Percentiles rank a stretch among this genome's conserved stretches.
These are phyloP conservation scores for Charadrius vociferus DNA, from an alignment of 2,113 vertebrate genomes.

Conservation along the genomic window DNA sequence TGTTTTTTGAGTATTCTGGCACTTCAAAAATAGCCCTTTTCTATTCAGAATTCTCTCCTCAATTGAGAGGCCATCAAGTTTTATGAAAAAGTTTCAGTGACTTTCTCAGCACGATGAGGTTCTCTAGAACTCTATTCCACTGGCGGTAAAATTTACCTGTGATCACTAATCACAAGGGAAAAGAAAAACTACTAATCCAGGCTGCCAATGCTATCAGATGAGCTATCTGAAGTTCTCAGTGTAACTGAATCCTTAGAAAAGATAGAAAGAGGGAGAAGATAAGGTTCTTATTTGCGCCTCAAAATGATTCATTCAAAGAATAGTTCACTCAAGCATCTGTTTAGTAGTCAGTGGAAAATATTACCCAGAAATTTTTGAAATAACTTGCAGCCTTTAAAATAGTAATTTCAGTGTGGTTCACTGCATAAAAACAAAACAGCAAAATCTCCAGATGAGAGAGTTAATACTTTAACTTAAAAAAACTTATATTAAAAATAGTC, in stretches of 20 bases:
- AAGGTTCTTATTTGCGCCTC: neutral
- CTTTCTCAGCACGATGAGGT: neutral
- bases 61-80: neutral
- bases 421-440: neutral
- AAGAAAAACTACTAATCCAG: neutral
- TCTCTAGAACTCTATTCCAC: neutral
- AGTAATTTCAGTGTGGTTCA: neutral
- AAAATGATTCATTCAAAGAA: neutral
- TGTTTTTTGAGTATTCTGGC: neutral
- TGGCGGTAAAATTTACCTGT: neutral
- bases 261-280: neutral
- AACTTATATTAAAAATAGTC: conserved; percentile 28
- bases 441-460: neutral
- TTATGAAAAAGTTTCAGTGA: neutral
- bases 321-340: neutral
- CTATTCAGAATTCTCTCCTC: neutral
- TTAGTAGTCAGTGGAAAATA: neutral
- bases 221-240: neutral
- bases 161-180: neutral
- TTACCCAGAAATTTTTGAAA: neutral
- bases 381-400: conserved; percentile 3
- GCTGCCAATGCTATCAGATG: neutral
- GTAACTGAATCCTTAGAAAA: neutral
- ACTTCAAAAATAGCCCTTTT: neutral
- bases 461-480: conserved; percentile 25